Evolutionary conservation across 2,797 vertebrate species (phyloP).

Genomic region (Babyrousa celebensis): DNA sequence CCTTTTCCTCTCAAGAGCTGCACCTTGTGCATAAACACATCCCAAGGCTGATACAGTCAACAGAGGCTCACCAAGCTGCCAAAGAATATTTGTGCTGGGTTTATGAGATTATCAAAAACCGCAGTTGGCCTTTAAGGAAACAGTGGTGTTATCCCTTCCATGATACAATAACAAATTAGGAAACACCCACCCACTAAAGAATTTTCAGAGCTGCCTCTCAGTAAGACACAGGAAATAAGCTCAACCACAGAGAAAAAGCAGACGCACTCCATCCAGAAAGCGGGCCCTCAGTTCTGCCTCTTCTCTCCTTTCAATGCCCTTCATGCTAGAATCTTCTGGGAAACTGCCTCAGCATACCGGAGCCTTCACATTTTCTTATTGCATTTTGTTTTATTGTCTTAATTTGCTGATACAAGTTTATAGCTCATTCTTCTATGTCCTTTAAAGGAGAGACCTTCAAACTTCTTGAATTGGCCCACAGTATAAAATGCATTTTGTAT

Average conservation of each 20-base stretch:
- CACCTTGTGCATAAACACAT: not conserved
- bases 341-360: not conserved
- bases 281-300: not conserved
- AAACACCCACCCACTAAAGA: constrained; percentile 48
- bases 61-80: not conserved
- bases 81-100: not conserved
- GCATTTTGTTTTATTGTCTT: not conserved
- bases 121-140: constrained; percentile 59
- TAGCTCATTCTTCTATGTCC: not conserved
- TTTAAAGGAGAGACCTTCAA: constrained; percentile 23
- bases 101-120: constrained; percentile 57
- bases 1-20: not conserved
- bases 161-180: constrained; percentile 56
- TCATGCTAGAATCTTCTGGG: not conserved
- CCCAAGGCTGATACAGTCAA: not conserved
- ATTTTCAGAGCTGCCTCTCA: constrained; percentile 50
- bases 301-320: too few relatives aligned
- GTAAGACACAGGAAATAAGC: constrained; percentile 62
- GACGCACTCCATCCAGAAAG: not conserved
- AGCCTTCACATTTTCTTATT: not conserved
- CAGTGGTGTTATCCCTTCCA: constrained; percentile 29
- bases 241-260: constrained; percentile 54
- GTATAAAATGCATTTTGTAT: not conserved
- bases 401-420: not conserved
- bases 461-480: not conserved